These are phyloP conservation scores for Nomada hirtipes DNA, from an alignment of 2,888 invertebrate species.

Conservation along the genomic window DNA sequence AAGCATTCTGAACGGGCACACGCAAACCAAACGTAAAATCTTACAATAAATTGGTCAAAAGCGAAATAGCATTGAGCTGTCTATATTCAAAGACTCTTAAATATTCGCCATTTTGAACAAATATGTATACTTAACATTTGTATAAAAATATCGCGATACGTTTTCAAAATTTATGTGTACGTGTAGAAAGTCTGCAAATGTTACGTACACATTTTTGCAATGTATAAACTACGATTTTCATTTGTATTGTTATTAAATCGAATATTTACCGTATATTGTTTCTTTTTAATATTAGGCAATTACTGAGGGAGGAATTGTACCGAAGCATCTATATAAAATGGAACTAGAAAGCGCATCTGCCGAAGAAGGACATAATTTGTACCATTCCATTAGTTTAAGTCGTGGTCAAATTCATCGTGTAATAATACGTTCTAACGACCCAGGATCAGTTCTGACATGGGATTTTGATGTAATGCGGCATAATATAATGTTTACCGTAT, in stretches of 20 bases:
- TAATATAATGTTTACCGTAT: slow-evolving; percentile 94
- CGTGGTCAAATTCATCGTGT: slow-evolving; percentile 92
- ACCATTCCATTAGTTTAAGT: slow-evolving; percentile 88
- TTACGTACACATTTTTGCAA: slow-evolving; percentile 1
- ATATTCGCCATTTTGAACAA: background rate
- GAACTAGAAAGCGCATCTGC: slow-evolving; percentile 83
- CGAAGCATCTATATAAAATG: slow-evolving; percentile 91
- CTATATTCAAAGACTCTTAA: background rate
- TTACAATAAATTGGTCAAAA: no score
- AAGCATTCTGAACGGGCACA: no score
- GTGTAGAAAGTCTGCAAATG: slow-evolving; percentile 7
- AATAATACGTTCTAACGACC: slow-evolving; percentile 91
- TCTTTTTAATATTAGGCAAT: slow-evolving; percentile 87
- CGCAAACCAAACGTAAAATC: no score
- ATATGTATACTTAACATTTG: no score
- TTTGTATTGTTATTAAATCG: background rate
- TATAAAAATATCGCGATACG: background rate
- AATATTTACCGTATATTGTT: slow-evolving; percentile 24
- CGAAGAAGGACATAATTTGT: slow-evolving; percentile 88
- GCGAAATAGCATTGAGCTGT: no score
- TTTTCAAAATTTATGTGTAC: background rate
- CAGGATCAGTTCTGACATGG: slow-evolving; percentile 97
- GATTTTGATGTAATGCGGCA: slow-evolving; percentile 97
- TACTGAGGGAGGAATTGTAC: slow-evolving; percentile 94
- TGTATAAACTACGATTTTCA: slow-evolving; percentile 1